Evolutionary conservation across 2,888 invertebrate species (phyloP), one percentile per base, ranked within the genome.

Genomic region (Cyclophora albipunctata): DNA sequence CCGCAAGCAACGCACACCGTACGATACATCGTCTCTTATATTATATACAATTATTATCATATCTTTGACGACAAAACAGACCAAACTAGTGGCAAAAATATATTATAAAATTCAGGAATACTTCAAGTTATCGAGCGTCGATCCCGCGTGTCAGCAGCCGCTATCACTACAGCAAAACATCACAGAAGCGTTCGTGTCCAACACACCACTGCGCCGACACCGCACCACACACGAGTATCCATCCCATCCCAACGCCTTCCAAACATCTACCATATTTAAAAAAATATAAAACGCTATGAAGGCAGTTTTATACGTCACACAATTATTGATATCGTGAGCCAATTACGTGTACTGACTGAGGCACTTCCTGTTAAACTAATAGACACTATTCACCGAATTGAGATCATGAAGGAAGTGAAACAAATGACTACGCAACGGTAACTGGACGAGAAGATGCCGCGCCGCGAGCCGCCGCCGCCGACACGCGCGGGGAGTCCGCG

Each of bases 241-340:
- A 20, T 20, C 20, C 20, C 20, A 20, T 20, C 20, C 66, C 74
- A 69, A 69, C 72, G 71, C 70, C 65, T 63, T 70, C 59, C 66
- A 37, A 37, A 4, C 68, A 64, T 63, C 76, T 78, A 80, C 76
- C 55, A 44, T 57, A 78, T 78, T 83, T 81, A 84, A 84, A 83
- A 73, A 84, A 86, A 84, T 86, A 85, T 75, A 84, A 85, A 85
- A 84, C 77, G 79, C 82, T 84, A 81, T 75, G 62, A 73, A 84
- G 80, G 81, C 84, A 78, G 75, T 79, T 79, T 70, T 67, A 68
- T 69, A 77, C 68, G 70, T 73, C 73, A 77, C 71, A 5, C 37
- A 5, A 70, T 69, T 72, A 75, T 72, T 75, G 79, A 77, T 75
- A 78, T 77, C 69, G 64, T 70, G 75, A 74, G 76, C 75, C 78